These are phyloP conservation scores for Calypte anna DNA, from an alignment of 2,113 vertebrate species.

Conservation along the genomic window DNA sequence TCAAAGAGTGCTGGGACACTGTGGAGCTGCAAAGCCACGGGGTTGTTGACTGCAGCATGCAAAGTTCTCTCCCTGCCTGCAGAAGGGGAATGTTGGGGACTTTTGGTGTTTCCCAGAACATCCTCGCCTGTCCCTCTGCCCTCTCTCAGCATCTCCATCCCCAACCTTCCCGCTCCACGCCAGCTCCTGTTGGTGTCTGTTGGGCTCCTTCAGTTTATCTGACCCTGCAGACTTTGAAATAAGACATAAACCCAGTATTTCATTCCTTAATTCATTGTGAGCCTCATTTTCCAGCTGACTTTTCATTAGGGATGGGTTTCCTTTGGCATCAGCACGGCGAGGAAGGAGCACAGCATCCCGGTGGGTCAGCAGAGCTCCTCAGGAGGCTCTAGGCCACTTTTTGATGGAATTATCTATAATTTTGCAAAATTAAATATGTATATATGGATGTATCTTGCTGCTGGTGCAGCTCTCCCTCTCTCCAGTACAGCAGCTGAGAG, in stretches of 20 bases:
- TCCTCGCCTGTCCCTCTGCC: rapidly evolving
- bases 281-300: background rate
- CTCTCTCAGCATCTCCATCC: rapidly evolving
- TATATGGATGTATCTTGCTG: too few relatives aligned
- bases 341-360: background rate
- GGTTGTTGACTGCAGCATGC: background rate
- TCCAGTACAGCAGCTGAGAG: conserved; percentile 2
- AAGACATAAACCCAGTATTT: background rate
- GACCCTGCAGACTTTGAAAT: background rate
- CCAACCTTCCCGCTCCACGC: background rate
- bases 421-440: background rate
- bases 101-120: background rate
- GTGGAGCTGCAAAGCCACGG: background rate
- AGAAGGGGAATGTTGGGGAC: background rate
- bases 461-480: background rate
- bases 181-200: rapidly evolving
- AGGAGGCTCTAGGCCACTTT: background rate
- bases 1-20: background rate
- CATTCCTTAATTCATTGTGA: background rate
- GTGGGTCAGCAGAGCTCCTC: background rate
- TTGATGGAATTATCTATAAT: background rate
- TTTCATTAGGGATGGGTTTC: background rate
- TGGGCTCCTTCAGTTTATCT: background rate
- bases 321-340: background rate
- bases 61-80: background rate